phyloP scores from a whole-genome alignment of 1,140 invertebrate genomes.

The Macrotrachela quadricornifera region DNA sequence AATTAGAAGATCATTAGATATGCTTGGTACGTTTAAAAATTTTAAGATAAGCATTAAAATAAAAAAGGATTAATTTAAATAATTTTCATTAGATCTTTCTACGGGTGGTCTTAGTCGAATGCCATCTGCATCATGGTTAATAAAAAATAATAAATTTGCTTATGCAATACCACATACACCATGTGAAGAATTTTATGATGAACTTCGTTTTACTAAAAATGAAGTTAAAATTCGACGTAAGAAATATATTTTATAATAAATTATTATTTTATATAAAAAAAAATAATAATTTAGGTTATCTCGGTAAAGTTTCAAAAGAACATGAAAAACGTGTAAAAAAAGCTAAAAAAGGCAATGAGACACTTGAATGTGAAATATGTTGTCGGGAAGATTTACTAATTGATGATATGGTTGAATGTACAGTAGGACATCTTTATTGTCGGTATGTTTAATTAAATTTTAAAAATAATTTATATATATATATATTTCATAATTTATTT shows the following conservation, averaged over 20 bases:
- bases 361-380: constrained; percentile 37
- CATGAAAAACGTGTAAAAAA: constrained; percentile 13
- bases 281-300: constrained; percentile 5
- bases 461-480: not conserved
- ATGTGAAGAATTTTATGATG: constrained; percentile 19
- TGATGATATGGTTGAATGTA: constrained; percentile 37
- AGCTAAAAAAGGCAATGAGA: constrained; percentile 21
- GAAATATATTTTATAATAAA: constrained; percentile 19
- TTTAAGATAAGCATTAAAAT: no score
- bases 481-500: not conserved
- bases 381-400: constrained; percentile 39
- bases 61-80: no score
- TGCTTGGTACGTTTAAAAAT: no score
- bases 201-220: constrained; percentile 34
- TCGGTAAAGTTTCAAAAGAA: constrained; percentile 13
- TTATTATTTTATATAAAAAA: constrained; percentile 12
- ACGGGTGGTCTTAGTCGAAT: no score
- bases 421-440: constrained; percentile 40
- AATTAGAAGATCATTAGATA: no score
- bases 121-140: no score
- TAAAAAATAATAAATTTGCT: no score
- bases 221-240: constrained; percentile 28
- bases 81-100: no score
- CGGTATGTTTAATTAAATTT: constrained; percentile 14
- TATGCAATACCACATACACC: no score